These are phyloP conservation scores for Drosophila kanapiae DNA, from an alignment of 1,140 invertebrate genomes.

Conservation along the genomic window DNA sequence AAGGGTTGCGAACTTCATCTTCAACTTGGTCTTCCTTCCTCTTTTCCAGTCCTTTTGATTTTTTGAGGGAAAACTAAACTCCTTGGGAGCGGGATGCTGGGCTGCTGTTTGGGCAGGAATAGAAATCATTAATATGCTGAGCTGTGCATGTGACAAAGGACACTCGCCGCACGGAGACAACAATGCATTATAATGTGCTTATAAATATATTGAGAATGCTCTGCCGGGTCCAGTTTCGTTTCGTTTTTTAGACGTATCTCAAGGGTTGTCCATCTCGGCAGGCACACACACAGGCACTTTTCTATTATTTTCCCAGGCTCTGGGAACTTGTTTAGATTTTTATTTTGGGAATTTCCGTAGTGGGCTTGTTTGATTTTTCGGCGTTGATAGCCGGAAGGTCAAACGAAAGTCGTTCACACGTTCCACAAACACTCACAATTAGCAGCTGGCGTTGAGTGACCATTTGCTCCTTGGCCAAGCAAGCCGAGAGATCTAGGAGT, in stretches of 20 bases:
- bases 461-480: constrained; percentile 14
- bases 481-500: constrained; percentile 1
- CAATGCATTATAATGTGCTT: constrained; percentile 81
- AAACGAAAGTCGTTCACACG: constrained; percentile 76
- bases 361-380: constrained; percentile 53
- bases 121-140: constrained; percentile 80
- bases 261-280: constrained; percentile 60
- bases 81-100: constrained; percentile 12
- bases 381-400: constrained; percentile 76
- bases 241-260: constrained; percentile 19
- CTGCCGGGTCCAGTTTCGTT: constrained; percentile 28
- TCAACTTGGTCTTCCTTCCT: background rate
- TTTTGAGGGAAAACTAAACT: constrained; percentile 69
- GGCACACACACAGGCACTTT: background rate
- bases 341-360: constrained; percentile 28
- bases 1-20: constrained; percentile 60
- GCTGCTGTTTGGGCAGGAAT: constrained; percentile 9
- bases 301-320: constrained; percentile 54
- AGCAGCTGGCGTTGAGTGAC: constrained; percentile 72
- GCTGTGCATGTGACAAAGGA: constrained; percentile 79
- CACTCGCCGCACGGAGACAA: constrained; percentile 52
- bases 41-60: constrained; percentile 12
- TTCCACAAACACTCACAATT: constrained; percentile 70
- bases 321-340: constrained; percentile 74
- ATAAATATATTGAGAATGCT: constrained; percentile 71